Evolutionary conservation across 1,140 invertebrate genomes (phyloP).

Genomic region (Hycleus cichorii): DNA sequence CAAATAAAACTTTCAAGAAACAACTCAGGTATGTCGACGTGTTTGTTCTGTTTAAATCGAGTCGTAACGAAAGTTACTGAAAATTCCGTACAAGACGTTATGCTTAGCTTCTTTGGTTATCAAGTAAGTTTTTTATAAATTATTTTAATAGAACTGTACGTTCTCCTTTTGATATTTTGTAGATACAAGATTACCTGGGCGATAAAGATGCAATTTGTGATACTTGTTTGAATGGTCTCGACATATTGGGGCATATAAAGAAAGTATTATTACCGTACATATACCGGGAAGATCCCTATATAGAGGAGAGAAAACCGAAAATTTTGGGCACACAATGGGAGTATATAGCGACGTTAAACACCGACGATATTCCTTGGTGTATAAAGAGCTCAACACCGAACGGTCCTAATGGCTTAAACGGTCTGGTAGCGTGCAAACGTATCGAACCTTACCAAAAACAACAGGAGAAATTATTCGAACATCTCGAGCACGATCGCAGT

Average conservation of each 20-base stretch:
- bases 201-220: constrained; percentile 6
- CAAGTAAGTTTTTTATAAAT: background rate
- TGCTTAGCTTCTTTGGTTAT: constrained; percentile 9
- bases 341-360: constrained; percentile 4
- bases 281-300: constrained; percentile 2
- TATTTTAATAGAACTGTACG: background rate
- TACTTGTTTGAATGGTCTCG: constrained; percentile 5
- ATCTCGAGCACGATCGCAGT: constrained; percentile 3
- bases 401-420: background rate
- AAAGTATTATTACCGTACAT: constrained; percentile 1
- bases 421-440: background rate
- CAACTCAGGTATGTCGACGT: no score
- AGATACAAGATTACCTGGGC: background rate
- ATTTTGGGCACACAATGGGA: constrained; percentile 7
- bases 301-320: constrained; percentile 1
- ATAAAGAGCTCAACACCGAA: background rate
- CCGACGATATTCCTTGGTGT: background rate
- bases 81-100: background rate
- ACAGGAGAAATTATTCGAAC: background rate
- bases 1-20: no score
- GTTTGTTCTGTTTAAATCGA: no score
- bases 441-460: background rate
- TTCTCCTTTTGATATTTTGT: background rate
- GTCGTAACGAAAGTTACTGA: no score
- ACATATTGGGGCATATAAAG: constrained; percentile 1